Evolutionary conservation across 2,113 vertebrate species (phyloP).

Genomic region (Hystrix brachyura): DNA sequence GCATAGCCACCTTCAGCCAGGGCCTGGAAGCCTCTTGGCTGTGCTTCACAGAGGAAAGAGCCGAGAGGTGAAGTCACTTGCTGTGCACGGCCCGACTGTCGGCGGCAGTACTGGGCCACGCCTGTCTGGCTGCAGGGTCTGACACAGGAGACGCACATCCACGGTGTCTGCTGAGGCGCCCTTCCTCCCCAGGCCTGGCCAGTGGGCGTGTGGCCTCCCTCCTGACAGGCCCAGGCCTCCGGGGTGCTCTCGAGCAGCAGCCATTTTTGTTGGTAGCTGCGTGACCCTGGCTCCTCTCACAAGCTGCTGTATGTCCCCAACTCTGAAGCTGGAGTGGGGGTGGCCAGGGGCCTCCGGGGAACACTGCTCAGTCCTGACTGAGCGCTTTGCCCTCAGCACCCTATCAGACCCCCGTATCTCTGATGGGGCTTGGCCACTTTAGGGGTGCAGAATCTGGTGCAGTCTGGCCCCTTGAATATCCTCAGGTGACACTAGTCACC

Average conservation of each 20-base stretch:
- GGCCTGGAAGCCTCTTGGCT: not conserved
- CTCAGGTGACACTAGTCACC: not conserved
- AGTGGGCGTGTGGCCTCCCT: not conserved
- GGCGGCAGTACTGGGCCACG: not conserved
- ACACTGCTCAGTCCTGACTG: too few relatives aligned
- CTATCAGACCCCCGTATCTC: not conserved
- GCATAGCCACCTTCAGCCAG: not conserved
- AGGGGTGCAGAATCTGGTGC: not conserved
- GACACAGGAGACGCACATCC: accelerated
- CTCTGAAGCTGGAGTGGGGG: not conserved
- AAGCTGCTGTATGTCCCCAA: not conserved
- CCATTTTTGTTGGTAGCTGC: not conserved
- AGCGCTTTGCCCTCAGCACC: not conserved
- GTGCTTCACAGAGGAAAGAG: not conserved
- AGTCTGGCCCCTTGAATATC: not conserved
- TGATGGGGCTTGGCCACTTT: not conserved
- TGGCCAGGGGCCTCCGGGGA: not conserved
- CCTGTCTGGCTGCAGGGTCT: not conserved
- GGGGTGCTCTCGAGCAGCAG: not conserved
- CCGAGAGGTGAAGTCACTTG: not conserved
- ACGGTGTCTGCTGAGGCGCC: not conserved
- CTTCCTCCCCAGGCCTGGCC: not conserved
- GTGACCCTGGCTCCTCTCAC: not conserved
- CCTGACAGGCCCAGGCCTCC: not conserved
- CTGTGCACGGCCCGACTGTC: accelerated